phyloP scores from a whole-genome alignment of 2,797 vertebrate genomes.

The Apogon talboti region DNA sequence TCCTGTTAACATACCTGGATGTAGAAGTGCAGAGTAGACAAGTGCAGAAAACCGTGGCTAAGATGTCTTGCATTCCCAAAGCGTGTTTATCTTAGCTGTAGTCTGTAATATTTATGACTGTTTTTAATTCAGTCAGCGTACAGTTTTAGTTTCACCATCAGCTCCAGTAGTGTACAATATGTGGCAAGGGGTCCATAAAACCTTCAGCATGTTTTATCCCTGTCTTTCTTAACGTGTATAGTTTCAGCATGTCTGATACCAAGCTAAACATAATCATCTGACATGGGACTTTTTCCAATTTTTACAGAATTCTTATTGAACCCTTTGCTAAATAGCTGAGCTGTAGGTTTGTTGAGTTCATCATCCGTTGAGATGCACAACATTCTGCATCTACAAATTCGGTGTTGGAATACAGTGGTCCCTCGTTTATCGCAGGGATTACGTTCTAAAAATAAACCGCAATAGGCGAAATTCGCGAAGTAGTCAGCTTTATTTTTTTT shows the following conservation, averaged over 20 bases:
- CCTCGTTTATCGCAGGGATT: too few species aligned
- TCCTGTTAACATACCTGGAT: slow-evolving; percentile 32
- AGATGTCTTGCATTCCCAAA: slow-evolving; percentile 29
- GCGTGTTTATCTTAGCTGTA: slow-evolving; percentile 49
- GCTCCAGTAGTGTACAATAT: slow-evolving; percentile 47
- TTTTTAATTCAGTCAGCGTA: slow-evolving; percentile 60
- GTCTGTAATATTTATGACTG: slow-evolving; percentile 56
- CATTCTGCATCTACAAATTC: too few species aligned
- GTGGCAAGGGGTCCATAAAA: slow-evolving; percentile 62
- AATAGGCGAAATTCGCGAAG: too few species aligned
- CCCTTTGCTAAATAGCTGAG: slow-evolving; percentile 35
- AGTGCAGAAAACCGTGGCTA: slow-evolving; percentile 43
- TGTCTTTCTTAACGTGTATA: slow-evolving; percentile 41
- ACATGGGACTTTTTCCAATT: slow-evolving; percentile 39
- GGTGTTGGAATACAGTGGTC: slow-evolving; percentile 1
- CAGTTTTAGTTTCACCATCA: slow-evolving; percentile 68
- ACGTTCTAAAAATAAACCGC: too few species aligned
- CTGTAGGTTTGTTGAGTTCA: slow-evolving; percentile 21
- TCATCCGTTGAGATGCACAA: not conserved
- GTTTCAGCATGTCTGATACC: slow-evolving; percentile 61
- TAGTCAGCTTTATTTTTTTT: too few species aligned
- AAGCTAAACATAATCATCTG: slow-evolving; percentile 65
- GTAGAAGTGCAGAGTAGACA: slow-evolving; percentile 17
- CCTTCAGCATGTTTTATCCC: slow-evolving; percentile 68
- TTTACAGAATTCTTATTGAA: slow-evolving; percentile 33